Percentiles rank a stretch among this genome's conserved stretches.
Conservation (phyloP, 53 echinoderm and acorn worm species). For the Temnopleurus reevesii region DNA sequence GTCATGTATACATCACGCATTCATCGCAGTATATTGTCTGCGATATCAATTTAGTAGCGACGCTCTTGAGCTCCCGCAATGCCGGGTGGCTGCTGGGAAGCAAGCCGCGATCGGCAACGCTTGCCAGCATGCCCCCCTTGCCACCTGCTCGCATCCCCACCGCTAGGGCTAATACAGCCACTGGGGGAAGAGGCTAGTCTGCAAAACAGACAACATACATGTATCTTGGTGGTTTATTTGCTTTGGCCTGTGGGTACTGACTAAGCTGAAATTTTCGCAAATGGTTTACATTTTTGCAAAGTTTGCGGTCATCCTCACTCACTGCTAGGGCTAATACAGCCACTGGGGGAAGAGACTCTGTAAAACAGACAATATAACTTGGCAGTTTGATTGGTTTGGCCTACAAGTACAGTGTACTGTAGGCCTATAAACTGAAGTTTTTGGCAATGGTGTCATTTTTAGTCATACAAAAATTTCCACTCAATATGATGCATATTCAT, state of each 20-base stretch:
- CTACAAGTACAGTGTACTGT: no score
- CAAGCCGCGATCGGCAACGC: neutral
- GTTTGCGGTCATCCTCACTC: neutral
- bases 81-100: neutral
- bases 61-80: neutral
- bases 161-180: neutral
- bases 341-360: neutral
- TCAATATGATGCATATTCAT: no score
- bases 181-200: neutral
- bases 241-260: neutral
- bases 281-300: no score
- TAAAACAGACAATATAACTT: no score
- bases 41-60: neutral
- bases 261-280: no score
- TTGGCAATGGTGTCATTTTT: no score
- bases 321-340: neutral
- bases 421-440: no score
- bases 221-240: neutral
- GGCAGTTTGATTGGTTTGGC: no score
- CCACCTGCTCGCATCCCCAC: neutral
- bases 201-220: slow-evolving; percentile 24
- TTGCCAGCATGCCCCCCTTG: neutral
- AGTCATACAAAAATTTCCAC: no score
- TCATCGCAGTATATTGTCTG: neutral
- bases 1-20: slow-evolving; percentile 18